Base-by-base conservation (phyloP, 2,113 vertebrate genomes). In the Cebidichthys violaceus region DNA sequence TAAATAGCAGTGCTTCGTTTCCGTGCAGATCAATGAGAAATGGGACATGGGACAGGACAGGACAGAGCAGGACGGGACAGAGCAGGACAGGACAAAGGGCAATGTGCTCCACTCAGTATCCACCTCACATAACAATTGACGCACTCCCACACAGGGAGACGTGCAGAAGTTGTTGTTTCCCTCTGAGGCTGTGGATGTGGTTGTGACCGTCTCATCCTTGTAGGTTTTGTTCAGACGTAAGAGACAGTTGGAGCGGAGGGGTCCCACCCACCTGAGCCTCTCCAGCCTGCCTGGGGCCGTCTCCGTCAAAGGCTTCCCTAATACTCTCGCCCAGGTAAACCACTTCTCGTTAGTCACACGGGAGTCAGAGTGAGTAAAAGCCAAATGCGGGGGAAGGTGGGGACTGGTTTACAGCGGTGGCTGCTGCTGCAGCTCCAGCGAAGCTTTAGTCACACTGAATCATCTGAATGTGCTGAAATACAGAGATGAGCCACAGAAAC, bases 251-350 rank as follows among this genome's bases (percentile, higher is more conserved):
- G 92, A 92, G 81, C 78, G 54, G 22, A 85, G 86, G 77, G 87
- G 90, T 64, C 81, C 84, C 81, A 83, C 91, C 88, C 93, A 94
- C 79, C 79, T 83, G 73, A 93, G 75, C 82, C 90, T 90, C 71
- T 31, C 77, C 83, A 83, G 79, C 76, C 87, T 75, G 79, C 94
- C 94, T 0, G 95, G 95, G 77, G 62, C 89, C n/a, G n/a, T 94
- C 82, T 85, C 93, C 52, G 92, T 84, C 75, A 95, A 86, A 88
- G 95, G 95, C 79, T 94, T 91, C 79, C 94, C 95, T 17, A 94
- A 95, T 61, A 91, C 91, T 59, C 90, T 95, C 81, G 92, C 94
- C 89, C 95, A 94, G 91, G 94, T 95, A 88, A 83, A 73, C 77
- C 66, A 39, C 76, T 55, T 52, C 18, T 8, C 20, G 69, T 85